Percentiles rank a stretch among this genome's conserved stretches.
Conservation (phyloP, 2,888 invertebrate species). For the Seira sanloemensis region DNA sequence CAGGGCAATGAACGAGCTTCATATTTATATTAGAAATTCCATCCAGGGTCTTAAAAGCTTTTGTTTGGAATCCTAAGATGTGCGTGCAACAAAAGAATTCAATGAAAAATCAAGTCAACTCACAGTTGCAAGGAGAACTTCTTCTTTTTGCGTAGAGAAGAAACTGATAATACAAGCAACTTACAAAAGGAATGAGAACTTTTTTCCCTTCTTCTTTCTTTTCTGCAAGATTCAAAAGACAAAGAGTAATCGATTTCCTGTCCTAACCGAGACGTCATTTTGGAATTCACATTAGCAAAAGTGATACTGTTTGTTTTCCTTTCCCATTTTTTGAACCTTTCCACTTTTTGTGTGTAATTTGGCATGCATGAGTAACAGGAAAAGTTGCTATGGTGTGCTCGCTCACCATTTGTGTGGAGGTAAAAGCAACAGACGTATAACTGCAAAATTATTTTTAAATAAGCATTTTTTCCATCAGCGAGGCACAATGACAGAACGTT, state of each 20-base stretch:
- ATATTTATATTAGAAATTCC: slow-evolving; percentile 27
- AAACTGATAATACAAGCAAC: neutral
- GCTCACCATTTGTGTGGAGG: neutral
- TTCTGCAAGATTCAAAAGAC: slow-evolving; percentile 22
- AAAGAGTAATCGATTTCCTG: slow-evolving; percentile 53
- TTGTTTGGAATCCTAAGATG: slow-evolving; percentile 30
- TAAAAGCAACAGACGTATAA: neutral
- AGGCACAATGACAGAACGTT: slow-evolving; percentile 27
- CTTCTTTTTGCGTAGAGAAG: neutral
- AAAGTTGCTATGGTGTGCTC: neutral
- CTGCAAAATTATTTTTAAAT: slow-evolving; percentile 19
- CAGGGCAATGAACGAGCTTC: neutral
- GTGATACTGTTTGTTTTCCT: slow-evolving; percentile 45
- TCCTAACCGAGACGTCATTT: slow-evolving; percentile 42
- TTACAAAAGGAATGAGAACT: neutral
- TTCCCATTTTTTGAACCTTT: neutral
- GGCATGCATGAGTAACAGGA: slow-evolving; percentile 43
- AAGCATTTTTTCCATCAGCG: slow-evolving; percentile 15
- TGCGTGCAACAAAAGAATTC: slow-evolving; percentile 32
- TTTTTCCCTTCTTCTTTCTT: slow-evolving; percentile 15
- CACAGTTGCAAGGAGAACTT: slow-evolving; percentile 12
- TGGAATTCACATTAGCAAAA: slow-evolving; percentile 56
- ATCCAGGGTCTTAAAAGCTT: slow-evolving; percentile 40
- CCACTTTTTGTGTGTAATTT: slow-evolving; percentile 33
- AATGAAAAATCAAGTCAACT: slow-evolving; percentile 35